Base-by-base conservation (phyloP, 2,113 vertebrate genomes). In the Otis tarda region DNA sequence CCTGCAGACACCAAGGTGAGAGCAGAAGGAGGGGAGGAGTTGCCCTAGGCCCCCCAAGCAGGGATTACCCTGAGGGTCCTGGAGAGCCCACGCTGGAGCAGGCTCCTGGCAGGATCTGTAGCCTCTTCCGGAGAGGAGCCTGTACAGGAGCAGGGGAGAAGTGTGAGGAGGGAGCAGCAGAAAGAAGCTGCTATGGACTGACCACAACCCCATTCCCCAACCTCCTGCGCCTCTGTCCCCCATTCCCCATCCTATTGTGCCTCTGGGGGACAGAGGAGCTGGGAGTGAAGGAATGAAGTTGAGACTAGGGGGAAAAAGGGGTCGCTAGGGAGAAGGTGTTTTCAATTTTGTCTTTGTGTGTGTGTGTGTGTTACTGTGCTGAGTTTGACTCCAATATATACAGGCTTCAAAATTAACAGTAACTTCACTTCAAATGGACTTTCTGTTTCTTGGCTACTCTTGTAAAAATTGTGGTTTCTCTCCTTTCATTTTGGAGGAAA, bases 31-130 rank as follows among this genome's bases (percentile, higher is more conserved):
- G n/a, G 8, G 22, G 5, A 28, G 43, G 20, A 43, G 22, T 14
- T 60, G 16, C 13, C 20, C 28, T 20, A 49, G 41, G n/a, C 0
- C 1, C 35, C 10, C 25, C 1, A 2, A 43, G 19, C 30, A 16
- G 28, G 12, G 7, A 16, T 6, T 47, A 23, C 33, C 27, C n/a
- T 27, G 10, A 17, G 19, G 24, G 9, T 9, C 14, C 7, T 19
- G n/a, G 13, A 49, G 23, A 41, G 71, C 30, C 35, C 15, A 19
- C 2, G 2, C 14, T 50, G 53, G 61, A 67, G 52, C 20, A 35
- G 24, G n/a, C 30, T 86, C 24, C 24, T 59, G 71, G 14, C 43
- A 86, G 47, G 19, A 67, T 8, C 24, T 23, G n/a, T 11, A 0
- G 63, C 53, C 52, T 56, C 53, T 41, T 56, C 27, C 8, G 7